Percentiles rank a stretch among this genome's conserved stretches.
Evolutionary conservation across 2,888 invertebrate species (phyloP).

Genomic region (Clunio marinus): DNA sequence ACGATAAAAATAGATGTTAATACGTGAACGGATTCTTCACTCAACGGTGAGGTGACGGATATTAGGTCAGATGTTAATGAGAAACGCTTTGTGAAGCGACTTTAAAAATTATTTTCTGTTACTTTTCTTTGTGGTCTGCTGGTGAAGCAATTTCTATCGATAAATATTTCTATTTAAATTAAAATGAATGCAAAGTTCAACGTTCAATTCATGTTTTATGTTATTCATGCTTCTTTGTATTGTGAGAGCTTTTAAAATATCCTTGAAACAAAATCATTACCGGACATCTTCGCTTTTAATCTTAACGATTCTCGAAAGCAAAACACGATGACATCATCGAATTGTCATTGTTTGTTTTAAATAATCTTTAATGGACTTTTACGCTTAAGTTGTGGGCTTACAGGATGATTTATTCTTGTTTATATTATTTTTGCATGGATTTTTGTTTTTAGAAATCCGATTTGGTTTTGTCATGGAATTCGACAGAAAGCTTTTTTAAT

Average conservation of each 20-base stretch:
- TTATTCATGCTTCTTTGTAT: too few species aligned
- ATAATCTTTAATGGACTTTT: neutral
- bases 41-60: constrained; percentile 36
- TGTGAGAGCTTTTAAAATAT: too few species aligned
- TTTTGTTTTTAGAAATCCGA: constrained; percentile 5
- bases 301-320: too few species aligned
- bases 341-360: neutral
- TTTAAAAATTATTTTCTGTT: constrained; percentile 6
- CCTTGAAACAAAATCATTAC: too few species aligned
- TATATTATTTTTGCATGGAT: neutral
- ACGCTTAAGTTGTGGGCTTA: neutral
- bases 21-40: constrained; percentile 23
- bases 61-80: constrained; percentile 38
- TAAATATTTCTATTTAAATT: too few species aligned
- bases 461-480: too few species aligned
- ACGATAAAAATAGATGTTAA: constrained; percentile 9
- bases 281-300: too few species aligned
- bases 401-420: neutral
- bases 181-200: too few species aligned
- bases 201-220: too few species aligned
- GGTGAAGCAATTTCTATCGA: too few species aligned
- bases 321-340: constrained; percentile 4
- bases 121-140: too few species aligned
- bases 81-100: neutral
- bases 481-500: too few species aligned